phyloP scores from a whole-genome alignment of 1,140 invertebrate genomes.

The Hesperophylax magnus region DNA sequence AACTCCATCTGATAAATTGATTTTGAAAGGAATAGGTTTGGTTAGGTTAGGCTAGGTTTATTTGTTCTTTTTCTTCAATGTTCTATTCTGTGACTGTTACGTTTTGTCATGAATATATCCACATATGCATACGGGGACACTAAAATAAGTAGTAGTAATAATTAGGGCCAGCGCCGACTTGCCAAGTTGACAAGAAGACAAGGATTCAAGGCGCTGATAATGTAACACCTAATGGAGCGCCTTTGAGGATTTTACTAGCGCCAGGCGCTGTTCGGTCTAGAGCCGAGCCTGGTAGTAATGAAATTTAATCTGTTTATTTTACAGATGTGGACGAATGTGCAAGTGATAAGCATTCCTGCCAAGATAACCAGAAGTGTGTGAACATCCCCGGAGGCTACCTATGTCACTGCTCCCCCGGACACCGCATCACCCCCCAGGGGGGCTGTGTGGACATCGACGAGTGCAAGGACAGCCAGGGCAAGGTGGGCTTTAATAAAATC shows the following conservation, averaged over 20 bases:
- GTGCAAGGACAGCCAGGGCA: constrained; percentile 71
- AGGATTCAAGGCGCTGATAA: no score
- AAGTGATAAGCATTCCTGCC: constrained; percentile 77
- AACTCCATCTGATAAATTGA: no score
- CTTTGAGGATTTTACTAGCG: no score
- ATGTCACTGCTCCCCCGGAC: constrained; percentile 81
- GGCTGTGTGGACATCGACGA: constrained; percentile 93
- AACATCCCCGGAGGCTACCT: constrained; percentile 83
- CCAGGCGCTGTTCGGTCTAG: neutral
- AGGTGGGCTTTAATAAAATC: constrained; percentile 60
- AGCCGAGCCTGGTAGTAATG: neutral
- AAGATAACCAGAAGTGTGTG: constrained; percentile 78
- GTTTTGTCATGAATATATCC: constrained; percentile 60
- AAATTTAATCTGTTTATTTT: constrained; percentile 4
- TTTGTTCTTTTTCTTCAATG: no score
- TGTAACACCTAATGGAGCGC: no score
- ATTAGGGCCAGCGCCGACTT: constrained; percentile 62
- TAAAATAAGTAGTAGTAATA: constrained; percentile 64
- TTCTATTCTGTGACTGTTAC: no score
- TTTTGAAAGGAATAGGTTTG: no score
- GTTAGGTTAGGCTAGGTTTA: no score
- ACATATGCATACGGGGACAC: constrained; percentile 66
- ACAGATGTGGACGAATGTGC: constrained; percentile 81
- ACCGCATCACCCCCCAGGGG: constrained; percentile 75
- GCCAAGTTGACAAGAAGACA: no score